These are phyloP conservation scores for Cybosia mesomella DNA, from an alignment of 2,888 invertebrate species.

Conservation along the genomic window DNA sequence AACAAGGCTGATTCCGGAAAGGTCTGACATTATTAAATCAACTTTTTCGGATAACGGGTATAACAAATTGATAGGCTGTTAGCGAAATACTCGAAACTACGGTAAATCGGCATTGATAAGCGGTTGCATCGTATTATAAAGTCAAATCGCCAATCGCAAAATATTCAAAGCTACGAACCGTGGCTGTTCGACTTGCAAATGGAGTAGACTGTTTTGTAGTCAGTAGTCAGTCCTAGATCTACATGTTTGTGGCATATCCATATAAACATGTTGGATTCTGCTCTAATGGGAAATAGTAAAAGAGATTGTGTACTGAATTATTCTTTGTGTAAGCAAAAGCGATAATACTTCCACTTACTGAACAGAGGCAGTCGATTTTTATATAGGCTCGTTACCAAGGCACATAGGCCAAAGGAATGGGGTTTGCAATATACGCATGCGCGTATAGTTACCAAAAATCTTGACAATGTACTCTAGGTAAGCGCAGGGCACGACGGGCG, in stretches of 20 bases:
- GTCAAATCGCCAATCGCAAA: conserved; percentile 80
- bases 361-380: neutral
- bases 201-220: conserved; percentile 52
- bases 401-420: too few relatives aligned
- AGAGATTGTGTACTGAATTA: conserved; percentile 9
- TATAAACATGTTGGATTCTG: conserved; percentile 17
- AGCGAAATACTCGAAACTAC: conserved; percentile 45
- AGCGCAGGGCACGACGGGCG: too few relatives aligned
- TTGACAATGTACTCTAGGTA: too few relatives aligned
- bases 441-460: too few relatives aligned
- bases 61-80: conserved; percentile 55
- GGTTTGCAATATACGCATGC: too few relatives aligned
- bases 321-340: conserved; percentile 10
- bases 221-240: conserved; percentile 28
- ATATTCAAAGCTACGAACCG: conserved; percentile 76
- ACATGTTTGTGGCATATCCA: conserved; percentile 15
- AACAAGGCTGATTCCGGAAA: neutral
- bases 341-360: neutral
- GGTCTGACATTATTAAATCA: conserved; percentile 2
- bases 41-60: conserved; percentile 15
- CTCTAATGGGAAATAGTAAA: conserved; percentile 11
- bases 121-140: conserved; percentile 79
- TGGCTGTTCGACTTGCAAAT: conserved; percentile 79
- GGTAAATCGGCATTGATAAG: conserved; percentile 61
- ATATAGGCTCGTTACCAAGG: neutral